Evolutionary conservation across 2,888 invertebrate species (phyloP).

Genomic region (Ariolimax columbianus): DNA sequence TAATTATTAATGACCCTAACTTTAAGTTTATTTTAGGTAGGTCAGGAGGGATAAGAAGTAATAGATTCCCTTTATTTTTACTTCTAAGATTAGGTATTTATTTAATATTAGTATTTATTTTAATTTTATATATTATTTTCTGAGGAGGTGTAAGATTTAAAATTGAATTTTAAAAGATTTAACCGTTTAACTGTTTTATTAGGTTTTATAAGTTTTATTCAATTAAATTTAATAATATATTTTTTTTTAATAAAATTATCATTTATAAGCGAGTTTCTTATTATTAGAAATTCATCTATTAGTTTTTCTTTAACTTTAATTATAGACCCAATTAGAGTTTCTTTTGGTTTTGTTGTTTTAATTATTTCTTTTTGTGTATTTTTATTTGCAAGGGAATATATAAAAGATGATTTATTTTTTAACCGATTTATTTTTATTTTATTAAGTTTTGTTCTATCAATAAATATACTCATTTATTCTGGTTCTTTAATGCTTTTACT

Average conservation of each 20-base stretch:
- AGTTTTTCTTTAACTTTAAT: too few relatives aligned
- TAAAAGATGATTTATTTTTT: conserved; percentile 82
- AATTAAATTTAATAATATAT: background rate
- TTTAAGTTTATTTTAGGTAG: too few relatives aligned
- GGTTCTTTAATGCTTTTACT: conserved; percentile 86
- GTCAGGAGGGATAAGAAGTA: too few relatives aligned
- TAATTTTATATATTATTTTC: background rate
- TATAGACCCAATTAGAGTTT: conserved; percentile 40
- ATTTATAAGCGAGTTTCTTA: background rate
- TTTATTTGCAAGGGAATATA: conserved; percentile 84
- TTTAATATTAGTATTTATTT: background rate
- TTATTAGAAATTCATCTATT: too few relatives aligned
- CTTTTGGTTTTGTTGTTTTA: conserved; percentile 76
- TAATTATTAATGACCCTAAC: too few relatives aligned
- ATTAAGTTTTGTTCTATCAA: conserved; percentile 84
- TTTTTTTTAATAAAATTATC: background rate
- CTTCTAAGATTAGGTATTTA: too few relatives aligned
- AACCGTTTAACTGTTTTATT: background rate
- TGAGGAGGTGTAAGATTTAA: background rate
- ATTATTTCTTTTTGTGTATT: conserved; percentile 84
- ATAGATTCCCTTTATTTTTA: too few relatives aligned
- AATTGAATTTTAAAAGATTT: background rate
- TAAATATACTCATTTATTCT: conserved; percentile 85
- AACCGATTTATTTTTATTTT: conserved; percentile 85
- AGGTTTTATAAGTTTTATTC: background rate